These are phyloP conservation scores for Setophaga petechia DNA, from an alignment of 2,113 vertebrate species.

Conservation along the genomic window DNA sequence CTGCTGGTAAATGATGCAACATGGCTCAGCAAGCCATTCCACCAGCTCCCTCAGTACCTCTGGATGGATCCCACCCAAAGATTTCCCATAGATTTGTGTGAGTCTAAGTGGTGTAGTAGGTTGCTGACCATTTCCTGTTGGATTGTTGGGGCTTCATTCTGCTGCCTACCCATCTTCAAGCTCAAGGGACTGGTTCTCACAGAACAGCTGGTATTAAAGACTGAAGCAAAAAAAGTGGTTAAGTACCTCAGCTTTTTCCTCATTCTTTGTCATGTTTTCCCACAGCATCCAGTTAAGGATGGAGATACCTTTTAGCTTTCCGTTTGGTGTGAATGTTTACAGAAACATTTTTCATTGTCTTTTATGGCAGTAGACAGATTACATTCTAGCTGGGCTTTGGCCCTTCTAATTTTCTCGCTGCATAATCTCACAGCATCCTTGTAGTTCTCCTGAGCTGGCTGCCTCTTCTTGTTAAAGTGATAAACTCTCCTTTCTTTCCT, in stretches of 20 bases:
- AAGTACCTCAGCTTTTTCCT: neutral
- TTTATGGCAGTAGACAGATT: neutral
- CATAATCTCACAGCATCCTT: neutral
- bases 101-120: neutral
- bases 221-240: neutral
- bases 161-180: neutral
- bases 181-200: neutral
- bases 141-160: neutral
- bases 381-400: neutral
- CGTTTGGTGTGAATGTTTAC: neutral
- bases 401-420: neutral
- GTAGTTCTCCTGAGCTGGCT: neutral
- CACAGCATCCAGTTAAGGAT: neutral
- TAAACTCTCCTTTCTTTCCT: neutral
- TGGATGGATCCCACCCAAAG: neutral
- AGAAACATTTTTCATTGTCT: neutral
- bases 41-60: neutral
- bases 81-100: neutral
- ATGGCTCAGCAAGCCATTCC: neutral
- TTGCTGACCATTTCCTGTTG: neutral
- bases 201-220: neutral
- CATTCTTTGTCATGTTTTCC: neutral
- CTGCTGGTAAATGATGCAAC: neutral
- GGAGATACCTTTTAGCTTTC: neutral
- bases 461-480: neutral